Evolutionary conservation across 2,888 invertebrate species (phyloP).

Genomic region (Cephus nigrinus): DNA sequence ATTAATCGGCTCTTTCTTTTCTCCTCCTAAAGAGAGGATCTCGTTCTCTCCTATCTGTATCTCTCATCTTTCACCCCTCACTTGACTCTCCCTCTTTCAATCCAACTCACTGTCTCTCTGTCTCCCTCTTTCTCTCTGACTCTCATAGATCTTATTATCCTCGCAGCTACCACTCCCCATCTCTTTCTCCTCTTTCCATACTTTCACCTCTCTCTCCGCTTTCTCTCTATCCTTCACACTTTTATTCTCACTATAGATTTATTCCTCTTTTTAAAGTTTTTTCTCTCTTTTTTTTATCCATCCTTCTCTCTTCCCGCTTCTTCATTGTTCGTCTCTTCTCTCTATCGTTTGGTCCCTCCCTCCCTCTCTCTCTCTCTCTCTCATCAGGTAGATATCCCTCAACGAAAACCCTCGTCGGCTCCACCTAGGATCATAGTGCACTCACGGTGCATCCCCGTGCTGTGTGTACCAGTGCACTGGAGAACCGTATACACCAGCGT

Average conservation of each 20-base stretch:
- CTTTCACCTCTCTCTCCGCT: background rate
- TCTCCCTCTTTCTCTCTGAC: background rate
- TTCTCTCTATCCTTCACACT: background rate
- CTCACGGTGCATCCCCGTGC: conserved; percentile 38
- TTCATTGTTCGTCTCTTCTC: conserved; percentile 13
- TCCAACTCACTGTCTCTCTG: background rate
- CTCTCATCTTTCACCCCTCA: background rate
- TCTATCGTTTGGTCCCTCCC: background rate
- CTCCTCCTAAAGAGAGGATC: conserved; percentile 7
- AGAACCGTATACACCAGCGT: conserved; percentile 38
- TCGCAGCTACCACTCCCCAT: background rate
- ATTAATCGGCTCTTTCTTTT: conserved; percentile 20
- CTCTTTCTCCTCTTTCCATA: background rate
- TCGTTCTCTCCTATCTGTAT: background rate
- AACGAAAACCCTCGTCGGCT: conserved; percentile 47
- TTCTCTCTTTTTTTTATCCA: conserved; percentile 23
- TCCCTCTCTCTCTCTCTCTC: conserved; percentile 7
- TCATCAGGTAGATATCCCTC: conserved; percentile 26
- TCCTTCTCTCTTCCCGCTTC: conserved; percentile 30
- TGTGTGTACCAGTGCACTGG: conserved; percentile 20
- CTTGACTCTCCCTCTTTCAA: background rate
- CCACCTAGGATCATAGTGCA: conserved; percentile 39
- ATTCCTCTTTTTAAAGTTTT: conserved; percentile 37
- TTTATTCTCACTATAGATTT: conserved; percentile 39
- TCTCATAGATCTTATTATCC: conserved; percentile 14